Conservation (phyloP, 2,797 vertebrate species). For the Periophthalmus magnuspinnatus region DNA sequence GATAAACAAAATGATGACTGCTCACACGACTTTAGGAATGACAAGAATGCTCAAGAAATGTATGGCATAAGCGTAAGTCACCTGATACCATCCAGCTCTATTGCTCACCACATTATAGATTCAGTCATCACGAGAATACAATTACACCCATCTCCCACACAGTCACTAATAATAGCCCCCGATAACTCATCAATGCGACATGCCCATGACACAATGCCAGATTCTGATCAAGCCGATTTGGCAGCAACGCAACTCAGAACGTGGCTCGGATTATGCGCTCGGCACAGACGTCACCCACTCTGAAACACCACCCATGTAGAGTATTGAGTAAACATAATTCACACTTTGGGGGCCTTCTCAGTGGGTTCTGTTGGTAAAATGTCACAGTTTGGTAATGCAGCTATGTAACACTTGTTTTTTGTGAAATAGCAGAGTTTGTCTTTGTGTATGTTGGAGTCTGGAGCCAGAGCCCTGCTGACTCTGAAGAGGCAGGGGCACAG, state of each 20-base stretch:
- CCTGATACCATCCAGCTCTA: constrained; percentile 28
- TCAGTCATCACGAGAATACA: constrained; percentile 49
- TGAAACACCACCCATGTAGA: neutral
- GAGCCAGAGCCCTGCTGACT: constrained; percentile 78
- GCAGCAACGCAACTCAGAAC: constrained; percentile 14
- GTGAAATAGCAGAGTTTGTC: constrained; percentile 28
- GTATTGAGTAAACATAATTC: constrained; percentile 27
- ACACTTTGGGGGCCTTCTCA: constrained; percentile 26
- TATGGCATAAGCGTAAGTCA: constrained; percentile 13
- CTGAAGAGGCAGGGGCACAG: constrained; percentile 72
- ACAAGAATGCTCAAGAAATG: too few species aligned
- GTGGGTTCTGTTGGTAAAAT: constrained; percentile 12
- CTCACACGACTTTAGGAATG: too few species aligned
- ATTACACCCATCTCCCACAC: constrained; percentile 52
- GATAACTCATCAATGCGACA: constrained; percentile 60
- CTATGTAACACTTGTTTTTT: neutral
- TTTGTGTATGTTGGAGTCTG: constrained; percentile 54
- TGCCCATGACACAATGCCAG: constrained; percentile 35
- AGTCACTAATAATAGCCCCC: constrained; percentile 57
- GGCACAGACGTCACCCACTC: neutral
- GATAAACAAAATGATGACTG: too few species aligned
- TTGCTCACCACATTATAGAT: constrained; percentile 42
- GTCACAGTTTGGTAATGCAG: constrained; percentile 11
- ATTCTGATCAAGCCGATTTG: constrained; percentile 37
- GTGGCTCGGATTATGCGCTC: constrained; percentile 17